Conservation (phyloP, 2,113 vertebrate genomes). For the Rhinolophus ferrumequinum region DNA sequence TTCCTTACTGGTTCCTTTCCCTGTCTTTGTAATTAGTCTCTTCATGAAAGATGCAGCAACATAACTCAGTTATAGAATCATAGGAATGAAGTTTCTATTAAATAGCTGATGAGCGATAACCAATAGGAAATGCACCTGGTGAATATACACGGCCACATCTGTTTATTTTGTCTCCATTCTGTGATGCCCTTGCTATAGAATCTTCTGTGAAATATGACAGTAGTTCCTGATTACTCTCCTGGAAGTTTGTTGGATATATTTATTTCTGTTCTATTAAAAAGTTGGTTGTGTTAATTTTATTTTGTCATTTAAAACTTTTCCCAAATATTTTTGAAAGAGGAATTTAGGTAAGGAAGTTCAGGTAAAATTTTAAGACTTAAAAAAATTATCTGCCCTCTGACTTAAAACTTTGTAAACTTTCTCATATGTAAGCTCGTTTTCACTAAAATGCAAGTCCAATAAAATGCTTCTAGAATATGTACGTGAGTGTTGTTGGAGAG, state of each 20-base stretch:
- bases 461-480: neutral
- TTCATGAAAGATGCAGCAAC: neutral
- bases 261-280: neutral
- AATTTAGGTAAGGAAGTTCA: neutral
- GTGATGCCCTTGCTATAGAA: neutral
- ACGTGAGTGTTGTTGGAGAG: neutral
- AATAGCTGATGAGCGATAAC: neutral
- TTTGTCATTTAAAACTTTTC: neutral
- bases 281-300: neutral
- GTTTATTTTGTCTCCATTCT: neutral
- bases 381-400: neutral
- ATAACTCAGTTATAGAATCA: neutral
- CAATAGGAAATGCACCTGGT: neutral
- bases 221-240: neutral
- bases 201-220: neutral
- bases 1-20: neutral
- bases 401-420: slow-evolving; percentile 2
- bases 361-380: neutral
- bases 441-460: neutral
- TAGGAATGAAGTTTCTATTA: neutral
- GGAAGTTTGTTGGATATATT: neutral
- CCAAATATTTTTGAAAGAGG: neutral
- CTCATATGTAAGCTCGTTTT: neutral
- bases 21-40: neutral
- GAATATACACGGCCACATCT: neutral